phyloP scores from a whole-genome alignment of 1,140 invertebrate genomes.

The Cylas formicarius region DNA sequence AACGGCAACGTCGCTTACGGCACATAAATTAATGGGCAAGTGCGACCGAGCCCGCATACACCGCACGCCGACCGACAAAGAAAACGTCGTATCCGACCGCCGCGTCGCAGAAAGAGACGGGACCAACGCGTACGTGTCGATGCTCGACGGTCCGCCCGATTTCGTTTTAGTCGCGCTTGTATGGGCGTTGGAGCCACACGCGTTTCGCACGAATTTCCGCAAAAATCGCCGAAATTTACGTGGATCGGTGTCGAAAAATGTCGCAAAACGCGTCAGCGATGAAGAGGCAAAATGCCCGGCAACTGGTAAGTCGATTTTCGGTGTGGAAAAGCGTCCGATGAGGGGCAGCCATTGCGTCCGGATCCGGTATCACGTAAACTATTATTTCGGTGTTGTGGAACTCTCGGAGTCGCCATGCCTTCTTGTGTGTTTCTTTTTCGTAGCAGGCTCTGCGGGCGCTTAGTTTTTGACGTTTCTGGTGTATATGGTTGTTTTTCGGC shows the following conservation, averaged over 20 bases:
- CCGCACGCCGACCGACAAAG: neutral
- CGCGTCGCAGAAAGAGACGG: neutral
- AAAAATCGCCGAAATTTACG: constrained; percentile 28
- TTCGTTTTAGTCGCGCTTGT: constrained; percentile 34
- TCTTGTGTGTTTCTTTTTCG: constrained; percentile 15
- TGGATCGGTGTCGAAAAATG: constrained; percentile 24
- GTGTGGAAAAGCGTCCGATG: neutral
- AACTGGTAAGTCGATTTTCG: constrained; percentile 29
- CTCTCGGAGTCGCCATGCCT: constrained; percentile 26
- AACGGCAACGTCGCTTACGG: neutral
- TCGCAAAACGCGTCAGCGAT: constrained; percentile 26
- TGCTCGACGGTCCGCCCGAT: neutral
- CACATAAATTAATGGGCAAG: neutral
- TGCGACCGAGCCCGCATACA: neutral
- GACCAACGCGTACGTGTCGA: neutral
- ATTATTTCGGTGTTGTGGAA: constrained; percentile 14
- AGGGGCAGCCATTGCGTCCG: constrained; percentile 23
- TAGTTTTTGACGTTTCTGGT: neutral
- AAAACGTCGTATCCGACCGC: neutral
- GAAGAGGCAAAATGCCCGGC: constrained; percentile 26
- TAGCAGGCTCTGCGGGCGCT: neutral
- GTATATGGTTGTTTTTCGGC: too few relatives aligned
- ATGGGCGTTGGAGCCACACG: constrained; percentile 26
- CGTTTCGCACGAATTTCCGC: constrained; percentile 16
- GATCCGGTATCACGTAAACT: constrained; percentile 30